A percentile compares a stretch with the other conserved stretches of the same genome.
phyloP scores from a whole-genome alignment of 2,888 invertebrate genomes.

The Schrankia costaestrigalis region DNA sequence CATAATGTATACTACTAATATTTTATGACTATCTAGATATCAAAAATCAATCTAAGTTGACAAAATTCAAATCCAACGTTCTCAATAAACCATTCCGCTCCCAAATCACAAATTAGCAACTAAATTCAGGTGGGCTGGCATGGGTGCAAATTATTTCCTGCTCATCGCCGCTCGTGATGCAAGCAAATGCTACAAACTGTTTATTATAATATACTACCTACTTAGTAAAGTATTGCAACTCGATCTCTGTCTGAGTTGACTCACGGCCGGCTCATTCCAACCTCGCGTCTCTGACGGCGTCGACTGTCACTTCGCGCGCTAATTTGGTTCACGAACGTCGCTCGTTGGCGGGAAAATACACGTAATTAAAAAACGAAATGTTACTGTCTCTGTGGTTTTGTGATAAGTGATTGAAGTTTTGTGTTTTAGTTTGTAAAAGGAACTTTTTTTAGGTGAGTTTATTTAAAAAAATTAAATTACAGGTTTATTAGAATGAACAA shows the following conservation, averaged over 20 bases:
- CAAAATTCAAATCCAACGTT: no score
- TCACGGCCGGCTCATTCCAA: background rate
- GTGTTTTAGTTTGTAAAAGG: background rate
- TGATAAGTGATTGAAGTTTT: conserved; percentile 17
- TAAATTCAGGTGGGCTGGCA: conserved; percentile 4
- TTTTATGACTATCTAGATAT: no score
- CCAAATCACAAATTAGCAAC: background rate
- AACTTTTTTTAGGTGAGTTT: conserved; percentile 18
- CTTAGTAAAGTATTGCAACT: conserved; percentile 19
- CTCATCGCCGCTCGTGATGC: conserved; percentile 12
- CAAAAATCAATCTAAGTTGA: no score
- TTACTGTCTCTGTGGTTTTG: conserved; percentile 18
- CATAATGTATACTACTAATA: no score
- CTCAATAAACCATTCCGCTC: no score
- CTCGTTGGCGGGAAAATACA: conserved; percentile 24
- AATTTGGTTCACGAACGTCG: conserved; percentile 32
- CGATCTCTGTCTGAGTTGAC: conserved; percentile 24
- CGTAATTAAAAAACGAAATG: conserved; percentile 4
- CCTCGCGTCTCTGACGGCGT: no score
- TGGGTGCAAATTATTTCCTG: conserved; percentile 30
- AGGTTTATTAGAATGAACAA: no score
- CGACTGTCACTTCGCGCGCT: conserved; percentile 44
- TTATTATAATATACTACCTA: conserved; percentile 3
- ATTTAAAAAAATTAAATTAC: no score
- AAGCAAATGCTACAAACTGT: conserved; percentile 22